A percentile compares a stretch with the other conserved stretches of the same genome.
Evolutionary conservation across 35 echinoderm and acorn worm genomes (phyloP).

Genomic region (Strongylocentrotus purpuratus): DNA sequence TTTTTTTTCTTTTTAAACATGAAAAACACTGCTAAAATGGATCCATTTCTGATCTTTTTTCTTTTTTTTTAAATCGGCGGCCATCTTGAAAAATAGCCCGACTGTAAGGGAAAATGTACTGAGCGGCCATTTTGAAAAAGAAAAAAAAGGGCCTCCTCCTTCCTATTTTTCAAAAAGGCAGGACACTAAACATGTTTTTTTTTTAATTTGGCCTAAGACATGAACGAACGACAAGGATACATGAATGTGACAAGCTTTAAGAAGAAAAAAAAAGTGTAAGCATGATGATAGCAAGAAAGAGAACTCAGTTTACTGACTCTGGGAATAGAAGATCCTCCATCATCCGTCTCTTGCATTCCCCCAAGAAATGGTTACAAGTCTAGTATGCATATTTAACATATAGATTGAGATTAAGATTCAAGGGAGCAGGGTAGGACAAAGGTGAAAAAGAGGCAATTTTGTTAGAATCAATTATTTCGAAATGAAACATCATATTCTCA

Average conservation of each 20-base stretch:
- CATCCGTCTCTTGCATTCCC: slow-evolving; percentile 11
- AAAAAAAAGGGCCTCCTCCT: too few species aligned
- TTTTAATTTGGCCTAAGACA: too few species aligned
- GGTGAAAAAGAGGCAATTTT: neutral
- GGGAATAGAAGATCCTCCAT: slow-evolving; percentile 8
- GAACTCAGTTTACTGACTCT: slow-evolving; percentile 29
- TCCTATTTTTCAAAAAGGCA: neutral
- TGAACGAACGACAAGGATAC: neutral
- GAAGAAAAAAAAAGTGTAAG: neutral
- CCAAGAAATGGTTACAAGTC: slow-evolving; percentile 20
- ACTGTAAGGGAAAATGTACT: too few species aligned
- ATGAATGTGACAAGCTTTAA: neutral
- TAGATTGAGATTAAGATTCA: neutral
- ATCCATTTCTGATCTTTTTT: too few species aligned
- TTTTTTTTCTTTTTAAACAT: too few species aligned
- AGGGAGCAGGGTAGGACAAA: neutral
- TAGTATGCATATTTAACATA: neutral
- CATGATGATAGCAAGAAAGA: neutral
- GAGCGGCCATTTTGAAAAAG: neutral
- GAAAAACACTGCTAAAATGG: too few species aligned
- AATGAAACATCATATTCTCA: neutral
- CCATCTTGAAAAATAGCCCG: too few species aligned
- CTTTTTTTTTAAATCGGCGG: too few species aligned
- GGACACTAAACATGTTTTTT: too few species aligned
- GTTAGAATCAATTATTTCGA: neutral